Conservation (phyloP, 1,140 invertebrate genomes). For the Atta cephalotes region DNA sequence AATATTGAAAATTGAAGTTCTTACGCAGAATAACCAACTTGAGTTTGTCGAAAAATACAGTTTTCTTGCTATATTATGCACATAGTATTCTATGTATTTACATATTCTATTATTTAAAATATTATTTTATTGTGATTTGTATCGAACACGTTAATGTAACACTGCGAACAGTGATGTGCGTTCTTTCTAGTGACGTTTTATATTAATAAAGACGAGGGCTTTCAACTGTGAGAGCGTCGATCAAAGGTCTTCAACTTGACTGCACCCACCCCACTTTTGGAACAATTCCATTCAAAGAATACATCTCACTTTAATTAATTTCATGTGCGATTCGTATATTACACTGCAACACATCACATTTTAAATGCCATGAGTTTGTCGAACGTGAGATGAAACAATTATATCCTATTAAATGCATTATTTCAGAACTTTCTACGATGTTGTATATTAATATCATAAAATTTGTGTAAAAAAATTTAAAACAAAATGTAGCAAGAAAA, state of each 20-base stretch:
- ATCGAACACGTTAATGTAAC: neutral
- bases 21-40: too few species aligned
- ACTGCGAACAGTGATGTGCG: neutral
- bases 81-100: neutral
- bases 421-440: neutral
- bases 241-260: neutral
- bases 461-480: neutral
- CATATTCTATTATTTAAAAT: neutral
- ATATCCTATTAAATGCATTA: neutral
- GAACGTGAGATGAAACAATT: neutral
- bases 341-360: neutral
- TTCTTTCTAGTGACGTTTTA: conserved; percentile 12
- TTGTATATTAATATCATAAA: neutral
- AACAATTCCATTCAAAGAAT: conserved; percentile 57
- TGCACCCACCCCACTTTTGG: neutral
- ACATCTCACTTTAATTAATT: conserved; percentile 39
- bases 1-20: neutral
- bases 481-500: neutral
- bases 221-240: neutral
- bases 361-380: neutral
- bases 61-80: neutral
- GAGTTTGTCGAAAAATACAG: too few species aligned
- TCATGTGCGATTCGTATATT: neutral
- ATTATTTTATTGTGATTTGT: neutral
- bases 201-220: conserved; percentile 15